These are phyloP conservation scores for Apaloderma vittatum DNA, from an alignment of 2,113 vertebrate species.

Conservation along the genomic window DNA sequence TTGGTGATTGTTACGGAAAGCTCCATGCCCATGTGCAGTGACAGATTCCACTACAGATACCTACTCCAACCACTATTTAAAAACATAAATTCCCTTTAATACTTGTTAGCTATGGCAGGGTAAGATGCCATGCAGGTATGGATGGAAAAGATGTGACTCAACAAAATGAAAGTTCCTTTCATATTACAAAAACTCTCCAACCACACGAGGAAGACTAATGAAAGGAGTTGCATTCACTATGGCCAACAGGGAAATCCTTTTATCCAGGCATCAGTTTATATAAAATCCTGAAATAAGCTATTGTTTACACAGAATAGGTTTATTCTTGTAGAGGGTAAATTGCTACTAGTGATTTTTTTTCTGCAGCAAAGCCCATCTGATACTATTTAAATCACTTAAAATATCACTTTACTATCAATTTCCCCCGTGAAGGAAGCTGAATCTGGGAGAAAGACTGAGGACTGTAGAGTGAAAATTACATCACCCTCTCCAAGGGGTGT, in stretches of 20 bases:
- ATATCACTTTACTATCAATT: not conserved
- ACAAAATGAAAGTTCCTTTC: not conserved
- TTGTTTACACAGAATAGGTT: conserved; percentile 9
- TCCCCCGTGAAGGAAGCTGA: not conserved
- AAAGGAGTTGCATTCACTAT: not conserved
- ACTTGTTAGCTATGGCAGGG: not conserved
- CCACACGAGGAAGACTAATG: not conserved
- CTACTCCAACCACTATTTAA: fast-evolving
- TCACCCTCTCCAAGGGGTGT: not conserved
- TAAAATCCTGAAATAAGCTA: conserved; percentile 10
- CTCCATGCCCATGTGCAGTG: not conserved
- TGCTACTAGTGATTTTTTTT: not conserved
- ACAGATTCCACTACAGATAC: not conserved
- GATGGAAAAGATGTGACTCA: not conserved
- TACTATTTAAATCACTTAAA: conserved; percentile 31
- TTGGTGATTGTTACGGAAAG: not conserved
- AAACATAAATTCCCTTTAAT: not conserved
- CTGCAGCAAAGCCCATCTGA: not conserved
- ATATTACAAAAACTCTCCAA: not conserved
- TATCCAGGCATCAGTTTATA: not conserved
- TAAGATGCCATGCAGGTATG: not conserved
- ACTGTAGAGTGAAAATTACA: not conserved
- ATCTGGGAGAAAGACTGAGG: not conserved
- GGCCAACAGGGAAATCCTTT: not conserved
- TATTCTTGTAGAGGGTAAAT: not conserved